Percentiles rank a stretch among this genome's conserved stretches.
phyloP scores from a whole-genome alignment of 1,140 invertebrate species.

The Brachionus manjavacas region DNA sequence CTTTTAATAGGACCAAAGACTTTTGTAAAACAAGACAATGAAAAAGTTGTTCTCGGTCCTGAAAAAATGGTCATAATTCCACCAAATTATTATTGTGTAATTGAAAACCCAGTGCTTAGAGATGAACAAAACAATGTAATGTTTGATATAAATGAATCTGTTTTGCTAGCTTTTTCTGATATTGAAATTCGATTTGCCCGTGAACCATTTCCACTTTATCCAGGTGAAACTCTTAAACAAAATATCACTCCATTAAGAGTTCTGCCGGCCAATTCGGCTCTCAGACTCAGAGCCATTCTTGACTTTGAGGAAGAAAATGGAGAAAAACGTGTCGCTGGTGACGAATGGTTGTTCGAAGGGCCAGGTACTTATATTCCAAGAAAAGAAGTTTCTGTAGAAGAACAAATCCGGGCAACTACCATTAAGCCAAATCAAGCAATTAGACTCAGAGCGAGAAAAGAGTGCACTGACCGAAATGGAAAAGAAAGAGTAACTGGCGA shows the following conservation, averaged over 20 bases:
- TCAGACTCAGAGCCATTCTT: conserved; percentile 34
- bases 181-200: conserved; percentile 59
- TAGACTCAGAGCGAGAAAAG: conserved; percentile 56
- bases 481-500: conserved; percentile 58
- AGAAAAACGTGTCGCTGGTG: conserved; percentile 24
- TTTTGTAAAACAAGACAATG: conserved; percentile 60
- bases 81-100: conserved; percentile 53
- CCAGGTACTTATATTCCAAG: conserved; percentile 48
- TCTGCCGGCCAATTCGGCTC: conserved; percentile 8
- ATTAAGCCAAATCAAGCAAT: conserved; percentile 60
- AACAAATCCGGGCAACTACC: conserved; percentile 55
- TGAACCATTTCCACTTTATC: conserved; percentile 62
- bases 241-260: conserved; percentile 56
- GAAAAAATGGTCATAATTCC: conserved; percentile 59
- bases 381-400: conserved; percentile 59
- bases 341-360: conserved; percentile 43
- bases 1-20: conserved; percentile 60
- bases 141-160: conserved; percentile 55
- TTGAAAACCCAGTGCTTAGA: conserved; percentile 58
- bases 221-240: conserved; percentile 58
- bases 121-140: conserved; percentile 53
- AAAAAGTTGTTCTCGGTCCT: conserved; percentile 56
- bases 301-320: conserved; percentile 38
- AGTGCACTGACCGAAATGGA: conserved; percentile 58
- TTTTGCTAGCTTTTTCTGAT: conserved; percentile 58